phyloP scores from a whole-genome alignment of 2,797 vertebrate species.

The Lepilemur septentrionalis region DNA sequence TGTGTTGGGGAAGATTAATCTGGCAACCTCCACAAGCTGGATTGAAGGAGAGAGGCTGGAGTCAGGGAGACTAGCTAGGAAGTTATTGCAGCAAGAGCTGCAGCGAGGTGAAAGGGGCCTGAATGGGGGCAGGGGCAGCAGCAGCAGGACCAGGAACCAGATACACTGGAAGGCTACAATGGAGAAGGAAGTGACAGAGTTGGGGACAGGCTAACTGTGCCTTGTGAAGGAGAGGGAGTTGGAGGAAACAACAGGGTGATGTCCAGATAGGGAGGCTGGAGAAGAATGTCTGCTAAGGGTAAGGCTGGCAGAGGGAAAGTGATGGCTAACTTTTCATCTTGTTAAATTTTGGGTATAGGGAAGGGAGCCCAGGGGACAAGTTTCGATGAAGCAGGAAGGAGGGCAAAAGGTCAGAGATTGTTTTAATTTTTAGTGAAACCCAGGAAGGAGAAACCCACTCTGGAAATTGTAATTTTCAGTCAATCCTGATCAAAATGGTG shows the following conservation, averaged over 20 bases:
- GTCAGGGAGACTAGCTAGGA: conserved; percentile 47
- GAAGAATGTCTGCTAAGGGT: background rate
- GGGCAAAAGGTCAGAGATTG: background rate
- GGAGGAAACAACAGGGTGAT: background rate
- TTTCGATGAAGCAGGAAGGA: conserved; percentile 12
- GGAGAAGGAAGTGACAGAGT: background rate
- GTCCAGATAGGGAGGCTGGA: background rate
- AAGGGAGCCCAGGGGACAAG: background rate
- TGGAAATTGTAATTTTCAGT: conserved; percentile 32
- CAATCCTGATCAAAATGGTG: conserved; percentile 26
- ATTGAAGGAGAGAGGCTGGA: conserved; percentile 44
- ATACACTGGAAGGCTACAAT: background rate
- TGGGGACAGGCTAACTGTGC: background rate
- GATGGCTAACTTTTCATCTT: background rate
- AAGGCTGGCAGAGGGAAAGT: background rate
- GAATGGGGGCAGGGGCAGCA: background rate
- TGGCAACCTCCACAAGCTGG: conserved; percentile 57
- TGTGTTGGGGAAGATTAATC: conserved; percentile 66
- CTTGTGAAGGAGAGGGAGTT: background rate
- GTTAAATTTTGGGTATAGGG: background rate
- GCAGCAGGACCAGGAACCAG: background rate
- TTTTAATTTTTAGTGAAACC: conserved; percentile 37
- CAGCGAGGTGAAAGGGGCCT: background rate
- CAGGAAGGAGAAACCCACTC: background rate
- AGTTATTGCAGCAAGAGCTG: conserved; percentile 10